A percentile compares a stretch with the other conserved stretches of the same genome.
phyloP scores from a whole-genome alignment of 2,797 vertebrate genomes.

The Coluber constrictor region DNA sequence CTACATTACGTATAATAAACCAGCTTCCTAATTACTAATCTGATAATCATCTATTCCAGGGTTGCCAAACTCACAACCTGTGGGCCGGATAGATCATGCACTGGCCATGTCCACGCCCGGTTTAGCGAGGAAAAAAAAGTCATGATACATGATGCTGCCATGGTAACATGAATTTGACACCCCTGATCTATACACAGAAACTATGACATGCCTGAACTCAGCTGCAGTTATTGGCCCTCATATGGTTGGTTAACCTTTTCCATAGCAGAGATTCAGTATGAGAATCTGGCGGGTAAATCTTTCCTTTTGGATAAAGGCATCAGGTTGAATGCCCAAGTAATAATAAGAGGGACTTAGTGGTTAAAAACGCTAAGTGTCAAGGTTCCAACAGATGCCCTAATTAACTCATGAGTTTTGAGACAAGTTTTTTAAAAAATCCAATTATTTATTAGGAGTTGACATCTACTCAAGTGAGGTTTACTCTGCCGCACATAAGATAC shows the following conservation, averaged over 20 bases:
- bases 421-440: no score
- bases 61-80: no score
- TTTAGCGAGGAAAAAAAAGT: no score
- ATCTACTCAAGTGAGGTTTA: no score
- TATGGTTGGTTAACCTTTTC: background rate
- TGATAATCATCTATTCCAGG: background rate
- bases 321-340: background rate
- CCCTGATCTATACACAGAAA: background rate
- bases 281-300: background rate
- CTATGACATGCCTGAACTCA: background rate
- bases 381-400: no score
- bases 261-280: background rate
- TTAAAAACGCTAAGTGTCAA: background rate
- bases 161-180: no score
- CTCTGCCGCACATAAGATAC: no score
- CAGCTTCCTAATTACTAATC: background rate
- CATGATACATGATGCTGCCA: no score
- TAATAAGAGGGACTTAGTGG: background rate
- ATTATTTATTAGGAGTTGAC: no score
- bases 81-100: fast-evolving
- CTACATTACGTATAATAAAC: background rate
- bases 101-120: no score
- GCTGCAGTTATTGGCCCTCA: background rate
- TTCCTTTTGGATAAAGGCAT: background rate
- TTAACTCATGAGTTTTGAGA: no score